Evolutionary conservation across 2,888 invertebrate genomes (phyloP), one percentile per base, ranked within the genome.

Genomic region (Tetranychus truncatus): DNA sequence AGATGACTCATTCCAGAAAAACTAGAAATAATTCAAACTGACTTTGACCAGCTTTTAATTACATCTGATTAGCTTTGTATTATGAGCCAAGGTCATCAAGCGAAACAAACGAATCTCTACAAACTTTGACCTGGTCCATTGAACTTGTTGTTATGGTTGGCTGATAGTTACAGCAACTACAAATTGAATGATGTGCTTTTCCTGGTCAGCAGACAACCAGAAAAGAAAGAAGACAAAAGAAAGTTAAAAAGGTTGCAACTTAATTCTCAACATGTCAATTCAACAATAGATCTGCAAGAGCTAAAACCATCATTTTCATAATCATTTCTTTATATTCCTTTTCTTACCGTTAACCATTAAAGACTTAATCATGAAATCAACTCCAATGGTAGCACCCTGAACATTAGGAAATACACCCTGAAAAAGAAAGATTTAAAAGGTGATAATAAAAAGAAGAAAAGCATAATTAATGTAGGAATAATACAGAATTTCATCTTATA

Each of bases 341-440:
- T 45, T n/a, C 72, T 92, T 92, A 81, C 91, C 91, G 81, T 92
- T 95, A 76, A 97, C 92, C 86, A 95, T 95, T 9, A 97, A 93
- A 75, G 95, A 95, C 86, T 97, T 97, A 78, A 97, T 96, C 95
- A 97, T 95, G 83, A 97, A 97, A 86, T 97, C 97, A 45, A 97
- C 96, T 76, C 96, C 96, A 81, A 97, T 97, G 4, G 96, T 97
- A 76, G 96, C 96, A 79, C 95, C 95, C 85, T 97, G 96, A 18
- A 96, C 96, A 55, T 95, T 95, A 74, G 96, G 96, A 85, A 97
- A 97, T 73, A 96, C 85, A 2, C 96, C 96, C 88, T 89, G 81
- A 9, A 55, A 55, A 8, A 55, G 21, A 72, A 45, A 72, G 6
- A 5, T n/a, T 34, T 34, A 11, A 20, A 72, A 34, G 5, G 45